Evolutionary conservation across 2,113 vertebrate species (phyloP).

Genomic region (Leuciscus idus): DNA sequence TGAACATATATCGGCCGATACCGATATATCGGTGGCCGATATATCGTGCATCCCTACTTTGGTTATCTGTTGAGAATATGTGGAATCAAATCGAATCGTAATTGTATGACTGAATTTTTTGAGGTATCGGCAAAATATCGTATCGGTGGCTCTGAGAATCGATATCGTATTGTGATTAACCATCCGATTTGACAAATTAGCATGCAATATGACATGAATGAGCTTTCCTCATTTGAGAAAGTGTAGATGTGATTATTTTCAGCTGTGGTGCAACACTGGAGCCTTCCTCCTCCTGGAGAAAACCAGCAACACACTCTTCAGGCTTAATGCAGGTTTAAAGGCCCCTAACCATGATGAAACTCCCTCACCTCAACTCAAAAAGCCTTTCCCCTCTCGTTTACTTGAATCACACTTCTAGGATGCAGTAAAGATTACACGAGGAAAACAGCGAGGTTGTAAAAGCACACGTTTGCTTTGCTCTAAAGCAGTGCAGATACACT

Average conservation of each 20-base stretch:
- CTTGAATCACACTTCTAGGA: background rate
- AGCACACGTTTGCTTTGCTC: background rate
- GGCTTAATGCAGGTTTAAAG: background rate
- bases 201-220: background rate
- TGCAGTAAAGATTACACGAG: no score
- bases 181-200: background rate
- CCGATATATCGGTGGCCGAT: no score
- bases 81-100: no score
- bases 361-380: background rate
- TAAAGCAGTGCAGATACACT: constrained; percentile 31
- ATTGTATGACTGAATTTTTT: no score
- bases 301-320: background rate
- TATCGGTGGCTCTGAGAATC: no score
- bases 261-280: background rate
- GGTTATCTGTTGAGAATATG: no score
- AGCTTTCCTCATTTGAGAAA: background rate
- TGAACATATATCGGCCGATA: no score
- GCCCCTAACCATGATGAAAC: background rate
- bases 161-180: no score
- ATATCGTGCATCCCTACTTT: no score
- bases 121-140: no score
- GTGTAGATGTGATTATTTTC: background rate
- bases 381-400: background rate
- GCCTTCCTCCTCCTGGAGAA: background rate
- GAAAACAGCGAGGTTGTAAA: no score